phyloP scores from a whole-genome alignment of 2,797 vertebrate genomes.

The Hemibagrus guttatus region DNA sequence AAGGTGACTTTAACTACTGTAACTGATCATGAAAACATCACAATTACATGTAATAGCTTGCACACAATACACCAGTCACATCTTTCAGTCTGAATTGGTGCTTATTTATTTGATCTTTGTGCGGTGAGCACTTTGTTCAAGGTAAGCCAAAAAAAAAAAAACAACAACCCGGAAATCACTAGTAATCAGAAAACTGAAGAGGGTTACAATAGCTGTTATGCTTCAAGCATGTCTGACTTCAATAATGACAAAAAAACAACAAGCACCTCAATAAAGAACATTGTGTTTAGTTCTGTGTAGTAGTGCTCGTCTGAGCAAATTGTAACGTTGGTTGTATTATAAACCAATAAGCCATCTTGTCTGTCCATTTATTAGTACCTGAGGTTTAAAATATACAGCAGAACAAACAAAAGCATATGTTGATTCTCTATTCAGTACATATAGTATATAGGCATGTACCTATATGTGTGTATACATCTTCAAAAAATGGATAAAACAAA shows the following conservation, averaged over 20 bases:
- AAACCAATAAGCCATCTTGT: background rate
- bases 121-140: constrained; percentile 43
- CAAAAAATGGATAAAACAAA: background rate
- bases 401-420: background rate
- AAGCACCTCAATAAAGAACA: background rate
- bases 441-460: background rate
- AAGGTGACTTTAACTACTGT: constrained; percentile 73
- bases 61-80: constrained; percentile 21
- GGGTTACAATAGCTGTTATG: constrained; percentile 24
- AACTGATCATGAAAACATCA: constrained; percentile 35
- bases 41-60: constrained; percentile 36
- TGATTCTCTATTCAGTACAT: background rate
- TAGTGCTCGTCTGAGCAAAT: background rate
- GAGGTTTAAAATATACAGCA: constrained; percentile 13
- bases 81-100: constrained; percentile 28
- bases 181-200: constrained; percentile 41
- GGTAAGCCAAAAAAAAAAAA: constrained; percentile 9
- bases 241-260: background rate
- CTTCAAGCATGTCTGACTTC: background rate
- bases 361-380: constrained; percentile 18
- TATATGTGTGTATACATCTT: background rate
- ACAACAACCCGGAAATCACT: background rate
- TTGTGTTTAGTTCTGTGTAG: background rate
- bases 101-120: constrained; percentile 54
- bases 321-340: background rate